Evolutionary conservation across 1,140 invertebrate genomes (phyloP), one percentile per base, ranked within the genome.

Genomic region (Luehdorfia chinensis): DNA sequence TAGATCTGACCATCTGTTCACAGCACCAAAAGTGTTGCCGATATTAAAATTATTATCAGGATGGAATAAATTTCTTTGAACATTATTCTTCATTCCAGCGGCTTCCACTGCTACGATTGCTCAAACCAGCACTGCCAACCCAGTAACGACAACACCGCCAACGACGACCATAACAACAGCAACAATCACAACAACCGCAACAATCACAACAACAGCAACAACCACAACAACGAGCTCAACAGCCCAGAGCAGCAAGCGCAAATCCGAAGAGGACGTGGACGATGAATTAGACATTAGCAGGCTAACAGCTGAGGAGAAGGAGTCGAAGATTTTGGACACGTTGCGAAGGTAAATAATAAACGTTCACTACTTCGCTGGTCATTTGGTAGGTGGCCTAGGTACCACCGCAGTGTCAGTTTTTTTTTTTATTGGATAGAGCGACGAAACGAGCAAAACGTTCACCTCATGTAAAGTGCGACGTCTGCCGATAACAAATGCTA

Each of bases 271-370:
- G 0, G 50, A 56, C 0, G n/a, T 55, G 0, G 56, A 60, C 0
- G 49, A 54, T 0, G 30, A 52, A 0, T 15, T 55, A 1, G 64
- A 73, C 30, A 23, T 62, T 8, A 48, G 12, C 14, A 41, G 31
- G 0, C 41, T 83, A 9, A 65, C 60, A 0, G 45, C 53, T 0
- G 69, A 66, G 0, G 61, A 84, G 43, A 72, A 66, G 30, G 75
- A 84, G 37, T 64, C 65, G 1, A 67, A 63, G 23, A 74, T 84
- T 34, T 57, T 69, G 1, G 69, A 80, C 6, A 75, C 66, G 5
- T 53, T 80, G 16, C 37, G 53, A 15, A 69, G 53, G 73, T 74
- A 14, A 61, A 14, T 50, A 45, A 32, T 31, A 6, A 14, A 13
- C 0, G 4, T 3, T 13, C 2, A 13, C 7, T 14, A 13, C 7